These are phyloP conservation scores for Gallirallus australis DNA, from an alignment of 2,797 vertebrate species.

Conservation along the genomic window DNA sequence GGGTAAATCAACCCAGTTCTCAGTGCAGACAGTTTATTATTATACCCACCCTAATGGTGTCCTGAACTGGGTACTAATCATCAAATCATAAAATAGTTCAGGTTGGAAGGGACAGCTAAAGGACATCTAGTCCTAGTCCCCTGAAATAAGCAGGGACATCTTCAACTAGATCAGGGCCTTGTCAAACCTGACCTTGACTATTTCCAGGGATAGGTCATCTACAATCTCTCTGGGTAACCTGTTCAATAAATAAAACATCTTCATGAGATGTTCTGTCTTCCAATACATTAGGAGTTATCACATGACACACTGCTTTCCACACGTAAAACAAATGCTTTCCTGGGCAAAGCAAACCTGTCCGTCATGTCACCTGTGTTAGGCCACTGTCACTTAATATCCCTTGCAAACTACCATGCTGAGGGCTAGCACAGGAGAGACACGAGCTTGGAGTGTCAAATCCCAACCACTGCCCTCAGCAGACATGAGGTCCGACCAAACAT, in stretches of 20 bases:
- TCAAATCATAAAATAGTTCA: background rate
- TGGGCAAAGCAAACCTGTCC: background rate
- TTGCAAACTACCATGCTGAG: background rate
- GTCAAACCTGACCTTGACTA: background rate
- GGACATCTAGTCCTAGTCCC: background rate
- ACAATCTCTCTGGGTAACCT: background rate
- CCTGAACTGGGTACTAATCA: background rate
- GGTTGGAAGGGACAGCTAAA: background rate
- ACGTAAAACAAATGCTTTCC: background rate
- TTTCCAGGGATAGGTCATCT: background rate
- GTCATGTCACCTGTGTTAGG: background rate
- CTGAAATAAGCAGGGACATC: background rate
- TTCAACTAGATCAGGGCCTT: background rate
- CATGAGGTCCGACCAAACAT: background rate
- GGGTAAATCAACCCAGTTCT: background rate
- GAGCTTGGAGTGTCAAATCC: background rate
- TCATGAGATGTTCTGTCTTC: background rate
- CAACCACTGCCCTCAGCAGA: accelerated
- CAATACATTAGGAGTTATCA: background rate
- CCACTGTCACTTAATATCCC: background rate
- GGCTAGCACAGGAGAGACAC: background rate
- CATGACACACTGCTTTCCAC: background rate
- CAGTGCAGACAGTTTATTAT: background rate
- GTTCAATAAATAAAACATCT: background rate
- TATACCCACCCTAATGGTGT: background rate